These are phyloP conservation scores for Emydoidea blandingii DNA, from an alignment of 2,797 vertebrate genomes.

Conservation along the genomic window DNA sequence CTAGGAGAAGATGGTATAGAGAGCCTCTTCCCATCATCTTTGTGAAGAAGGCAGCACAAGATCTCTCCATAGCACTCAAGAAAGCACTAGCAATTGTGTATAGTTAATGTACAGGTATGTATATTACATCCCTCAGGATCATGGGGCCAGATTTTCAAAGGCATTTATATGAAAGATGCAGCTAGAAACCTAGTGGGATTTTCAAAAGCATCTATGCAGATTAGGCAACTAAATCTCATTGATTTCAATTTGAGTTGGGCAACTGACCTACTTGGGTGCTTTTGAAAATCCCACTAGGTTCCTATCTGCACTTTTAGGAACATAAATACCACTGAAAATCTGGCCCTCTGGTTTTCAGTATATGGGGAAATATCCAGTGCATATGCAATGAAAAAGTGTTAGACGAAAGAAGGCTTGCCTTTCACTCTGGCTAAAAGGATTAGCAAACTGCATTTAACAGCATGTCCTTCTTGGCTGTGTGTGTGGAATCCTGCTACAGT, in stretches of 20 bases:
- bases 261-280: not conserved
- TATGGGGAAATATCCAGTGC: not conserved
- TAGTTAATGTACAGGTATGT: rapidly evolving
- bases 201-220: not conserved
- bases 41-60: not conserved
- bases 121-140: not conserved
- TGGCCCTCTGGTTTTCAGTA: not conserved
- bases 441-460: not conserved
- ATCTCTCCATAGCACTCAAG: not conserved
- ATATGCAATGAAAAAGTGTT: not conserved
- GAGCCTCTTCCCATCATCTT: not conserved
- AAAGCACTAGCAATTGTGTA: rapidly evolving
- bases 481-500: not conserved
- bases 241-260: not conserved
- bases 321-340: not conserved
- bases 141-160: not conserved
- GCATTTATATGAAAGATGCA: not conserved
- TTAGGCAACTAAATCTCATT: not conserved
- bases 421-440: not conserved
- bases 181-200: not conserved
- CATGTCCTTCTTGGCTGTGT: not conserved
- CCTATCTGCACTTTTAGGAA: not conserved
- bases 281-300: not conserved
- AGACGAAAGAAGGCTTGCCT: not conserved
- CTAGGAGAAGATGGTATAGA: not conserved